Base-by-base conservation (phyloP, 2,797 vertebrate species). In the Gallinago stenura region DNA sequence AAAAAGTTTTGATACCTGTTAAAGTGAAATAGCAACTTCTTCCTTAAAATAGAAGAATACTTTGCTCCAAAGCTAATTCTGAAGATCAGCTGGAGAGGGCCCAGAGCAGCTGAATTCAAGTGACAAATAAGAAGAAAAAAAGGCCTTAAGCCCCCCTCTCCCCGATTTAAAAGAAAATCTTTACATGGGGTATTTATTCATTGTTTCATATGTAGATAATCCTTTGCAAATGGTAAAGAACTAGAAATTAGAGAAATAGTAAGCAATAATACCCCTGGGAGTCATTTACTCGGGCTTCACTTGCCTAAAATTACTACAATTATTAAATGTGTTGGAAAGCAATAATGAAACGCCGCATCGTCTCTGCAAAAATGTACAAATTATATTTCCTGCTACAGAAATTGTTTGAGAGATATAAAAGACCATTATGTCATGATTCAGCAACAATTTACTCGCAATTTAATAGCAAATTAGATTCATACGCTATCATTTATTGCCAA, bases 361-460 rank as follows among this genome's bases (percentile, higher is more conserved):
- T 71, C 50, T 83, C 83, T n/a, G 61, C 50, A 94, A 95, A 97
- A 79, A 64, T 26, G 28, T 35, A 72, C 68, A 88, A 95, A 90
- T 90, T 53, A 69, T 64, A 62, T 64, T 97, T 96, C 68, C 75
- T 94, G 62, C 39, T 91, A 57, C 7, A 75, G 80, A 94, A 94
- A 95, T 76, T 86, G 72, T 95, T 95, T 96, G 69, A 95, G 93
- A 88, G 89, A 96, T 76, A 72, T 39, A 87, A 93, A 94, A 81
- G 68, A 77, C 56, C 56, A 72, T 93, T 94, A 93, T 91, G 78
- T 85, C 85, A 85, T 78, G 95, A 97, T 95, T 97, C 79, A 76
- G 57, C 48, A 92, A 95, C 79, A 93, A 96, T 94, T 97, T 97
- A 93, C 79, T 95, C 88, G 66, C 87, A 96, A 96, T 89, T 96